A percentile compares a stretch with the other conserved stretches of the same genome.
Evolutionary conservation across 2,888 invertebrate genomes (phyloP).

Genomic region (Drosophila maculinotata): DNA sequence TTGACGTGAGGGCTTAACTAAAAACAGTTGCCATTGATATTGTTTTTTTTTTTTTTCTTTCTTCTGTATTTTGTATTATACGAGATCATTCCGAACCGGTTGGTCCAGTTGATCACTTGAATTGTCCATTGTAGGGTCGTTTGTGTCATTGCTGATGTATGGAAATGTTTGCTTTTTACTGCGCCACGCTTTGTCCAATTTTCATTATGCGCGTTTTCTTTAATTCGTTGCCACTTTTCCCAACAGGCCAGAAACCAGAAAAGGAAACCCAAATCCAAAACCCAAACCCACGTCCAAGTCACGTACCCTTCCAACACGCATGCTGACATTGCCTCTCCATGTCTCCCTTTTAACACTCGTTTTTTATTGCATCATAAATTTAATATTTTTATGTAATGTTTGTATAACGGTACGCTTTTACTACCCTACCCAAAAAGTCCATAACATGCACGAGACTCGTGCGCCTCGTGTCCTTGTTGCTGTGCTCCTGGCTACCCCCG

Average conservation of each 20-base stretch:
- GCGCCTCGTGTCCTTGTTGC: slow-evolving; percentile 46
- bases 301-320: slow-evolving; percentile 62
- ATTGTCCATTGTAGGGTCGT: slow-evolving; percentile 25
- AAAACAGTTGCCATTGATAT: slow-evolving; percentile 65
- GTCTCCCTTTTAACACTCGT: slow-evolving; percentile 70
- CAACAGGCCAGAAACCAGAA: slow-evolving; percentile 14
- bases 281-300: slow-evolving; percentile 49
- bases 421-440: slow-evolving; percentile 66
- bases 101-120: slow-evolving; percentile 41
- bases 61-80: slow-evolving; percentile 1
- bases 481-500: slow-evolving; percentile 1
- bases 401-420: slow-evolving; percentile 79
- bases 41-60: slow-evolving; percentile 26
- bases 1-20: slow-evolving; percentile 60
- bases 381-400: slow-evolving; percentile 81
- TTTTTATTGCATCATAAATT: slow-evolving; percentile 80
- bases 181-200: slow-evolving; percentile 36
- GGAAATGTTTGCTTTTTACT: slow-evolving; percentile 34
- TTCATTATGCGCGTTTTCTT: slow-evolving; percentile 61
- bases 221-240: slow-evolving; percentile 63
- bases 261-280: slow-evolving; percentile 11
- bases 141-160: slow-evolving; percentile 41
- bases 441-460: slow-evolving; percentile 60
- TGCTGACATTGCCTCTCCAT: slow-evolving; percentile 40
- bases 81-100: slow-evolving; percentile 52